A percentile compares a stretch with the other conserved stretches of the same genome.
Evolutionary conservation across 2,113 vertebrate species (phyloP).

Genomic region (Vulpes vulpes): DNA sequence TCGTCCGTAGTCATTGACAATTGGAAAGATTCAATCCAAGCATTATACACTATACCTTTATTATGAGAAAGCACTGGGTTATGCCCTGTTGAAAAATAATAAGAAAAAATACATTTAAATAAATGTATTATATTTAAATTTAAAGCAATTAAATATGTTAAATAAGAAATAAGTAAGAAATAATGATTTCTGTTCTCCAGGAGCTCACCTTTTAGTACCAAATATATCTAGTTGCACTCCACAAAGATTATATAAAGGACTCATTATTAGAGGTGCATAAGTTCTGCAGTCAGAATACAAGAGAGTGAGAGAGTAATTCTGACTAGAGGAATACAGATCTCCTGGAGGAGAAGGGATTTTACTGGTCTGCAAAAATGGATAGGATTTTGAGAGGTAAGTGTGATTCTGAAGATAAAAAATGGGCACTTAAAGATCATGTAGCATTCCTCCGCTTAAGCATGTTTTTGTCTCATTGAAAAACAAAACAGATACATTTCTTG

Average conservation of each 20-base stretch:
- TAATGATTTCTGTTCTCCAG: neutral
- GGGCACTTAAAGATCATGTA: neutral
- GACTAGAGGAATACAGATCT: neutral
- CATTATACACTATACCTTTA: neutral
- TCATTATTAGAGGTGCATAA: neutral
- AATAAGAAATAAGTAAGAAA: neutral
- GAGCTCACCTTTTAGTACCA: neutral
- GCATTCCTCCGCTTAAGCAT: neutral
- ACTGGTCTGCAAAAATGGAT: slow-evolving; percentile 26
- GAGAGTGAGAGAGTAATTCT: neutral
- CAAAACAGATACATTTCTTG: neutral
- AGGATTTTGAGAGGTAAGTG: neutral
- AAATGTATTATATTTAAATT: neutral
- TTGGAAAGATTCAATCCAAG: neutral
- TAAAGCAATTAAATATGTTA: neutral
- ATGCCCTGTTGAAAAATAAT: neutral
- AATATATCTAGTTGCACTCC: neutral
- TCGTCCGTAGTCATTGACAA: neutral
- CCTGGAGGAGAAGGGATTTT: slow-evolving; percentile 34
- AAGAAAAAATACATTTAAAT: neutral
- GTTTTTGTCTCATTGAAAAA: neutral
- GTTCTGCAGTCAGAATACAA: neutral
- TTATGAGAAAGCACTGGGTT: neutral
- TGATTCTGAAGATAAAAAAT: neutral
- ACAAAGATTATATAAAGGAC: neutral